Base-by-base conservation (phyloP, 1,140 invertebrate species). In the Macrosteles quadrilineatus region DNA sequence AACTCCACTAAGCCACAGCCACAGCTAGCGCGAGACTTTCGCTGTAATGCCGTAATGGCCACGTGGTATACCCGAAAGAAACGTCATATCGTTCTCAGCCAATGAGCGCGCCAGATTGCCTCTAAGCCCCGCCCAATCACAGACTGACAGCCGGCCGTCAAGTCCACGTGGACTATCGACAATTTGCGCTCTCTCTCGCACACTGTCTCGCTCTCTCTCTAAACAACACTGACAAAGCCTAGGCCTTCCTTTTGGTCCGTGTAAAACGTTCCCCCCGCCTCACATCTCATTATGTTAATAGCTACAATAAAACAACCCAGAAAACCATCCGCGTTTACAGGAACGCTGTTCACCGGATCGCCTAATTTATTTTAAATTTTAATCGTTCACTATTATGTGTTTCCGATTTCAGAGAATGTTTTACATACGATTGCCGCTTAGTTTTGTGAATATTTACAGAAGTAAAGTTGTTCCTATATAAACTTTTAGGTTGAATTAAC, bases 1-100 rank as follows among this genome's bases (percentile, higher is more conserved):
- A 65, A 65, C 32, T 36, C 32, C n/a, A n/a, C n/a, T n/a, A n/a
- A n/a, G n/a, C n/a, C n/a, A n/a, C n/a, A 6, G 32, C 32, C 32
- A 36, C 32, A 59, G 55, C 55, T 30, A 59, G 55, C 55, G 32
- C 32, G 53, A 62, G 30, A 57, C 55, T 69, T 69, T 47, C 50
- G 25, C 57, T 32, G 36, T 69, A 69, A 69, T 69, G 57, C 55
- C 23, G 59, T 69, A 69, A 69, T 69, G 55, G 57, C 57, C 68
- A 69, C 68, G 68, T 69, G 68, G 68, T 69, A 14, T 69, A 50
- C 57, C 40, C 57, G 64, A 64, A 69, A 69, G 53, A 64, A 69
- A 64, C 68, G 57, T 64, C 68, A 69, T 57, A 63, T 62, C 55
- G 30, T 43, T 47, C 55, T 66, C 53, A 57, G 47, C 68, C 68